phyloP scores from a whole-genome alignment of 2,888 invertebrate species.

The Pogonocherus hispidulus region DNA sequence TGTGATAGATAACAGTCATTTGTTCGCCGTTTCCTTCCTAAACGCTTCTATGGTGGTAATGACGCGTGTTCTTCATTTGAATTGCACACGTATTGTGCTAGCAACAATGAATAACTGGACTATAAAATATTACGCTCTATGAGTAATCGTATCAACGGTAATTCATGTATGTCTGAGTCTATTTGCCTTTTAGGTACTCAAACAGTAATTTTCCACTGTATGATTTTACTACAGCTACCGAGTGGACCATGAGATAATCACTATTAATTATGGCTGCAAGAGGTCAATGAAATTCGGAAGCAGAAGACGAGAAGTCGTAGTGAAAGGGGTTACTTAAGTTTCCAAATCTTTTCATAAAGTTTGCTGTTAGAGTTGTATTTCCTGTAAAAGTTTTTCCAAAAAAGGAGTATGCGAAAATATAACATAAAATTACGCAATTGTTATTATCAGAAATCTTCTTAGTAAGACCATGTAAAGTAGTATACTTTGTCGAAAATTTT shows the following conservation, averaged over 20 bases:
- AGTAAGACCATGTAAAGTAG: no score
- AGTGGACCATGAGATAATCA: background rate
- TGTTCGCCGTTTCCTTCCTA: background rate
- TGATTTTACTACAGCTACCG: background rate
- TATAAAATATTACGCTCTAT: conserved; percentile 2
- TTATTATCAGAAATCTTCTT: no score
- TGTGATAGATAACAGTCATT: background rate
- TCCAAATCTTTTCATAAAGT: no score
- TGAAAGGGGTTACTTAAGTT: no score
- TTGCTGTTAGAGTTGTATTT: no score
- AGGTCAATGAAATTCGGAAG: no score
- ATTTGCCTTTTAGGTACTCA: conserved; percentile 1
- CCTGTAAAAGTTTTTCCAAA: no score
- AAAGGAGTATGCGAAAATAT: no score
- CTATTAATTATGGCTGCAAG: background rate
- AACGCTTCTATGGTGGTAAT: background rate
- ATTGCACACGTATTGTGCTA: background rate
- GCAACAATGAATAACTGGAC: conserved; percentile 1
- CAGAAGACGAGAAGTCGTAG: no score
- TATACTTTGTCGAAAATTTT: no score
- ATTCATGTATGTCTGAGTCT: background rate
- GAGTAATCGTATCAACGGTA: background rate
- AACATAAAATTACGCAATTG: no score
- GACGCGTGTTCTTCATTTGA: background rate
- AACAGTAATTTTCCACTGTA: conserved; percentile 8